A percentile compares a stretch with the other conserved stretches of the same genome.
These are phyloP conservation scores for Cerastis rubricosa DNA, from an alignment of 2,888 invertebrate species.

Conservation along the genomic window DNA sequence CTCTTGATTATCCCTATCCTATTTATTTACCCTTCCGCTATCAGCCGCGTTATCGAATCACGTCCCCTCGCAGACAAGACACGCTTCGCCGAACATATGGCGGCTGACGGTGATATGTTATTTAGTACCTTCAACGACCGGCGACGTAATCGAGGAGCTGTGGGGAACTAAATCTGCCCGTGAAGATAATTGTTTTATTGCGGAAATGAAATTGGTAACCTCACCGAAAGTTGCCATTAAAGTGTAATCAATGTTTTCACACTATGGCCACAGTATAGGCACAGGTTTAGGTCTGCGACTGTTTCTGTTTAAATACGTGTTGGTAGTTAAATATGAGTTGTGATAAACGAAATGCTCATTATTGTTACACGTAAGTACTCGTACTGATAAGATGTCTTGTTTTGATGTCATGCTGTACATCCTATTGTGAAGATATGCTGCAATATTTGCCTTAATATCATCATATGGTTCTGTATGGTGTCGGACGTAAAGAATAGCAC, in stretches of 20 bases:
- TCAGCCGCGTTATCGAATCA: conserved; percentile 43
- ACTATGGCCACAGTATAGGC: not conserved
- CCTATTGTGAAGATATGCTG: not conserved
- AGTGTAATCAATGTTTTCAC: conserved; percentile 1
- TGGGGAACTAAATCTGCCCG: conserved; percentile 1
- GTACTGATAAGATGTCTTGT: conserved; percentile 29
- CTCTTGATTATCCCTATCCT: conserved; percentile 64
- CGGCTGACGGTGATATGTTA: conserved; percentile 23
- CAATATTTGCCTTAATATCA: not conserved
- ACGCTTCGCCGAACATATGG: conserved; percentile 30
- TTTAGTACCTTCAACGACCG: not conserved
- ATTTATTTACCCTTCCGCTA: conserved; percentile 39
- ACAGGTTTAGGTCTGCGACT: not conserved
- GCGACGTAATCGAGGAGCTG: not conserved
- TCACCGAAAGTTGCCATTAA: conserved; percentile 5
- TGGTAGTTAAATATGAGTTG: not conserved
- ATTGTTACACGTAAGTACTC: not conserved
- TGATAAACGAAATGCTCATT: conserved; percentile 13
- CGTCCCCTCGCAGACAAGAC: conserved; percentile 23
- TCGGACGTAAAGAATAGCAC: too few species aligned
- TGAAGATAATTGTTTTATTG: conserved; percentile 27
- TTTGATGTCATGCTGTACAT: not conserved
- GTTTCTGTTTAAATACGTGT: conserved; percentile 1
- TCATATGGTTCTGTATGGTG: too few species aligned
- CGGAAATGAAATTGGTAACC: conserved; percentile 1